Base-by-base conservation (phyloP, 2,797 vertebrate genomes). In the Malurus splendens region DNA sequence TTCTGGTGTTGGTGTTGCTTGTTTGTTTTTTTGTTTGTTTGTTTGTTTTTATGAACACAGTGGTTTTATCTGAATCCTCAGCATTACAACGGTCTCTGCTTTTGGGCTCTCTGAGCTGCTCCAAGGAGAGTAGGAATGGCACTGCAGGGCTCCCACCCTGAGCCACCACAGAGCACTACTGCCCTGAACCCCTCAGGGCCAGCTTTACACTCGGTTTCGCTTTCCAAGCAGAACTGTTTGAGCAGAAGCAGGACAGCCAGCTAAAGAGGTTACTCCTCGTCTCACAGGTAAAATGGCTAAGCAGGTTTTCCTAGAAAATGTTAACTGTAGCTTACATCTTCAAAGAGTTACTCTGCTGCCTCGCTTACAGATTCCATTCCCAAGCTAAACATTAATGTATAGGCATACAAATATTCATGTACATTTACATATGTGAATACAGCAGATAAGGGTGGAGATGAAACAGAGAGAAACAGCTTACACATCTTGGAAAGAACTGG, bases 21-120 rank as follows among this genome's bases (percentile, higher is more conserved):
- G 18, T 12, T 25, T 24, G 30, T 39, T 32, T 27, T 4, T 14
- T 32, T 38, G 10, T 39, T 41, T 32, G 32, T 32, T 32, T 32
- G 32, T 32, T 6, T 0, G 14, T 12, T 44, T 45, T n/a, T 19
- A 41, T 12, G 3, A 62, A n/a, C 23, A 18, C 2, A 24, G 16
- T 20, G 51, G 50, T 41, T 80, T 80, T 42, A 50, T n/a, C 47
- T 38, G 42, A 66, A 56, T 36, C 30, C 12, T 60, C 41, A 42
- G 14, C 16, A 5, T 45, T 18, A 33, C 54, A 36, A 50, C 72
- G 19, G 30, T 30, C 28, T 56, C 45, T 52, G n/a, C 51, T 33
- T 33, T 6, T 18, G 13, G 44, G 47, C 42, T 78, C 32, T 23
- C 44, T 5, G 39, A 54, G 27, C 73, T 45, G 66, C 62, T 48